A percentile compares a stretch with the other conserved stretches of the same genome.
These are phyloP conservation scores for Nansenia antarctica DNA, from an alignment of 2,113 vertebrate species.

Conservation along the genomic window DNA sequence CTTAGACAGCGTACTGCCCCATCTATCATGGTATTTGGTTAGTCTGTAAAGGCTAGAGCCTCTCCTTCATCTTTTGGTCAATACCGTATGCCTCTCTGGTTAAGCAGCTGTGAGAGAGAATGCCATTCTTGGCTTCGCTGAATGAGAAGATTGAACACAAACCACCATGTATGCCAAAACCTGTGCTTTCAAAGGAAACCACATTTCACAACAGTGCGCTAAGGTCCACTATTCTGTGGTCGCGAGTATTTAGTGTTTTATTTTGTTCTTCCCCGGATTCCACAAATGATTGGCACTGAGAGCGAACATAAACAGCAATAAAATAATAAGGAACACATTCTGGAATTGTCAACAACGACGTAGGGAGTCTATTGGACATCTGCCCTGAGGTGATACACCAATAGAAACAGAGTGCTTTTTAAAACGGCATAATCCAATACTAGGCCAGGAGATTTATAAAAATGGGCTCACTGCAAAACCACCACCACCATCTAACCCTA, in stretches of 20 bases:
- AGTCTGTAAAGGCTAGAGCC: background rate
- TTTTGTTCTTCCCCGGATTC: background rate
- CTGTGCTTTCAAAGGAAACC: background rate
- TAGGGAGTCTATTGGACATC: background rate
- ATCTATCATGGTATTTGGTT: background rate
- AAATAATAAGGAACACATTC: background rate
- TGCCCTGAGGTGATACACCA: background rate
- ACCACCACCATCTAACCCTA: background rate
- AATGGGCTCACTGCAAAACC: background rate
- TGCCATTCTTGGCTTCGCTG: background rate
- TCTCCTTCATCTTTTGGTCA: background rate
- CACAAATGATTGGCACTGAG: background rate
- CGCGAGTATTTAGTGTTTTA: background rate
- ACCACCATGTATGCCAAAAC: background rate
- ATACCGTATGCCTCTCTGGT: background rate
- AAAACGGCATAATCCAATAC: background rate
- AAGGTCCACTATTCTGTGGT: conserved; percentile 1
- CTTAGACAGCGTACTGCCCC: background rate
- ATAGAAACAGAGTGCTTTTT: background rate
- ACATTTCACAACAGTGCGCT: background rate
- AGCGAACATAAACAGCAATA: background rate
- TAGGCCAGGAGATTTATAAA: background rate
- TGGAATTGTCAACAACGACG: background rate
- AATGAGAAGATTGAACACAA: background rate
- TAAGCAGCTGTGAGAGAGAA: background rate